Base-by-base conservation (phyloP, 2,888 invertebrate species). In the Seira sanloemensis region DNA sequence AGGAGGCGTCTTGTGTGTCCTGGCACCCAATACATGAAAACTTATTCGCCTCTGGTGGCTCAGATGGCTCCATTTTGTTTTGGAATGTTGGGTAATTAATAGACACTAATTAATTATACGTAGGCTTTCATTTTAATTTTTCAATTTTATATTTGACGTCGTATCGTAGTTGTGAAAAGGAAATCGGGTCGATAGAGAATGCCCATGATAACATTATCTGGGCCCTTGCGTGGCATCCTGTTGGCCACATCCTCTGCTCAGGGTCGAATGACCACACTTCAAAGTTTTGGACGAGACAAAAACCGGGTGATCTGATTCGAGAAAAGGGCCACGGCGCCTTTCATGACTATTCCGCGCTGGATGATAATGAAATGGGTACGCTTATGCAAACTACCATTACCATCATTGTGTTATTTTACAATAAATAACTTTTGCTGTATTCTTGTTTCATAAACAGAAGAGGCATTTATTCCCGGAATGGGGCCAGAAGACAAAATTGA, bases 201-300 rank as follows among this genome's bases (percentile, higher is more conserved):
- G 99, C 99, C 1, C 99, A 99, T 92, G 99, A 99, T 91, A 98
- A 97, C 90, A 98, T 98, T 91, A 98, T 99, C 1, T 99, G 99
- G 99, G 97, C 98, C 16, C 93, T 99, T 91, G 98, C 98, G 27
- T 99, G 99, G 99, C 99, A 99, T 93, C 99, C 99, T 0, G 92
- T 99, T 19, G 99, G 99, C 0, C 99, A 99, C 90, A 99, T 99
- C 90, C 93, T 99, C 37, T 98, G 98, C 90, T 98, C 99, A 1
- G 99, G 99, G 0, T 99, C 99, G n/a, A 99, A 99, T 92, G 99
- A 99, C 92, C 99, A 99, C 90, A 97, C 98, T 25, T 96, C 95
- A 24, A 99, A 99, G 92, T 99, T 99, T 92, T 99, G 99, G 99
- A 98, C 99, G 0, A 93, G 99, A 86, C 99, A 99, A 92, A 94